These are phyloP conservation scores for Ranitomeya variabilis DNA, from an alignment of 2,113 vertebrate genomes.

Conservation along the genomic window DNA sequence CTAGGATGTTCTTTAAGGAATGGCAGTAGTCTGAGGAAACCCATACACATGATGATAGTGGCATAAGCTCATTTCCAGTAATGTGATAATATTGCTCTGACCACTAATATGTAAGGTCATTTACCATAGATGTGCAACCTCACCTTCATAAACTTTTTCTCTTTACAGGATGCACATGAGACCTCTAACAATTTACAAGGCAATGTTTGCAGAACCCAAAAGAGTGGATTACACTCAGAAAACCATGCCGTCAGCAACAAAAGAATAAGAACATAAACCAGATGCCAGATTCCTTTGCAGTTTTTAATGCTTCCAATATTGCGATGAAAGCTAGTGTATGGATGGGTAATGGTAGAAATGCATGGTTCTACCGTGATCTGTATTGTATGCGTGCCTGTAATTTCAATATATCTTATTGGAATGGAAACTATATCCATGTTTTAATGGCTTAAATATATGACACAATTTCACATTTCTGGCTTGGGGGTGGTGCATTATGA, in stretches of 20 bases:
- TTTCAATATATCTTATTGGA: constrained; percentile 70
- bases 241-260: constrained; percentile 67
- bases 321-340: not conserved
- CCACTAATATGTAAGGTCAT: too few species aligned
- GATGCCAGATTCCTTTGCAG: not conserved
- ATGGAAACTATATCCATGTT: constrained; percentile 69
- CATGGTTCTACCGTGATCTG: constrained; percentile 56
- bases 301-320: not conserved
- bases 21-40: too few species aligned
- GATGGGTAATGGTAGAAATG: constrained; percentile 20
- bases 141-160: not conserved
- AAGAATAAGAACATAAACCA: constrained; percentile 73
- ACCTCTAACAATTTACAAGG: constrained; percentile 60
- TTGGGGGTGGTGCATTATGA: not conserved
- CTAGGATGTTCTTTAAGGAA: too few species aligned
- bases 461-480: not conserved
- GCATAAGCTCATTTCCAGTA: too few species aligned
- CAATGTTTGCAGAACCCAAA: constrained; percentile 64
- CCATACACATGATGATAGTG: too few species aligned
- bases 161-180: constrained; percentile 65
- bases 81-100: too few species aligned
- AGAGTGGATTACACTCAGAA: constrained; percentile 62
- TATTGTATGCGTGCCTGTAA: constrained; percentile 56
- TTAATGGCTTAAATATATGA: constrained; percentile 69
- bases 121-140: too few species aligned